Evolutionary conservation across 1,140 invertebrate species (phyloP).

Genomic region (Bilobella aurantiaca): DNA sequence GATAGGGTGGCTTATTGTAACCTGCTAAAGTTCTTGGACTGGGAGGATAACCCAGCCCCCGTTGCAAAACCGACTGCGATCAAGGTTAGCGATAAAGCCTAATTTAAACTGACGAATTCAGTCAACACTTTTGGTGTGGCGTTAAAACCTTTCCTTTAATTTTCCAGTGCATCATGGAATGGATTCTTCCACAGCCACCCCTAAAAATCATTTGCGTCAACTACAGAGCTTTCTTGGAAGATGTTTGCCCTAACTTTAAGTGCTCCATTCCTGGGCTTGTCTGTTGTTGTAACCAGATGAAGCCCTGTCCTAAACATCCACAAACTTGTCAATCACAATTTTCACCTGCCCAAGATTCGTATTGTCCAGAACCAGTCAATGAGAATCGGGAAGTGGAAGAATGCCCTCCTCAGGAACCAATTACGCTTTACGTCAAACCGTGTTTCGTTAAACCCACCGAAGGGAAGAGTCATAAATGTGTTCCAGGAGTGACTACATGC

Average conservation of each 20-base stretch:
- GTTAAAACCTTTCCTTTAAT: constrained; percentile 9
- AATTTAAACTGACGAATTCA: too few relatives aligned
- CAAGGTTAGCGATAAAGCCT: too few relatives aligned
- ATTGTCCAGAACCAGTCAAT: constrained; percentile 12
- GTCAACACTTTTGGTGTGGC: not conserved
- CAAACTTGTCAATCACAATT: not conserved
- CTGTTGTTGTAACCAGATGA: constrained; percentile 19
- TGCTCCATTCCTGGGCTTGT: constrained; percentile 27
- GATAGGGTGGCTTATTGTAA: constrained; percentile 26
- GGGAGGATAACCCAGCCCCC: constrained; percentile 30
- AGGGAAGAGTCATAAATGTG: constrained; percentile 25
- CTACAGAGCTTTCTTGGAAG: constrained; percentile 31
- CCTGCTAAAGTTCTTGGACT: constrained; percentile 28
- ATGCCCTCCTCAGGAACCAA: constrained; percentile 25
- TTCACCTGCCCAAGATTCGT: constrained; percentile 12
- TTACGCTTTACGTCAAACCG: constrained; percentile 23
- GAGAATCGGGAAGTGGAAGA: constrained; percentile 17
- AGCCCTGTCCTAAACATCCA: constrained; percentile 24
- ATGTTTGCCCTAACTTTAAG: constrained; percentile 31
- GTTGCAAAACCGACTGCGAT: constrained; percentile 29
- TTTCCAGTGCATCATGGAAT: constrained; percentile 25
- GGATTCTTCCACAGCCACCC: constrained; percentile 31
- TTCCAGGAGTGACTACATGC: constrained; percentile 24
- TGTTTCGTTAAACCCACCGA: constrained; percentile 23
- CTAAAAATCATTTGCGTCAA: constrained; percentile 33